phyloP scores from a whole-genome alignment of 2,113 vertebrate species.

The Emydocephalus ijimae region DNA sequence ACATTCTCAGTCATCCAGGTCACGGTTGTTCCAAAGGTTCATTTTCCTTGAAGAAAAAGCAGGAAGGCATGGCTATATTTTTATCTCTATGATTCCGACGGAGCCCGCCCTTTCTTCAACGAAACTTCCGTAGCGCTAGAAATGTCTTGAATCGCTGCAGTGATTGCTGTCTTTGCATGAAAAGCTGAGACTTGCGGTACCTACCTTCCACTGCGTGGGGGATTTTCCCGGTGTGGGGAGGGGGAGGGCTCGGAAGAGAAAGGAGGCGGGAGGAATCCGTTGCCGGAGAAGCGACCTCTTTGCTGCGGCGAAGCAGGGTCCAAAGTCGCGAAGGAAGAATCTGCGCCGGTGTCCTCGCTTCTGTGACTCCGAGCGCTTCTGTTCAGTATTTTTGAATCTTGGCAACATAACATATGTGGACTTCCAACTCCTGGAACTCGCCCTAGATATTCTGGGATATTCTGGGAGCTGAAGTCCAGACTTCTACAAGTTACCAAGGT shows the following conservation, averaged over 20 bases:
- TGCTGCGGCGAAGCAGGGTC: neutral
- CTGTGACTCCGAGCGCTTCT: neutral
- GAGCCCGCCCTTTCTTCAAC: neutral
- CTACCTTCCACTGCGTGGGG: no score
- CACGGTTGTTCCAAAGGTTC: neutral
- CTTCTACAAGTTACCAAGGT: neutral
- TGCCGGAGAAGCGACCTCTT: neutral
- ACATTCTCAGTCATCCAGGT: neutral
- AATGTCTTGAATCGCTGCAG: conserved; percentile 33
- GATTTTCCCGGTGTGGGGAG: neutral
- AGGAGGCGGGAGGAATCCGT: neutral
- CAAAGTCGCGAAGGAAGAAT: neutral
- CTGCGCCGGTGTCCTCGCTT: neutral
- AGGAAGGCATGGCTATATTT: neutral
- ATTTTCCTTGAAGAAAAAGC: neutral
- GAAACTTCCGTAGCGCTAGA: conserved; percentile 65
- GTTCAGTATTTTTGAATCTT: neutral
- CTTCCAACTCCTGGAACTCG: neutral
- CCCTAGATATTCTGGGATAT: neutral
- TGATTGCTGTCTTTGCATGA: neutral
- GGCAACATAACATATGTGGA: neutral
- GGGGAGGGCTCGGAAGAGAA: neutral
- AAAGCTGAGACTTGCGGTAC: neutral
- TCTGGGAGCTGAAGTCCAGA: neutral
- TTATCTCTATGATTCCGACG: neutral